These are phyloP conservation scores for Decapterus maruadsi DNA, from an alignment of 2,797 vertebrate species.

Conservation along the genomic window DNA sequence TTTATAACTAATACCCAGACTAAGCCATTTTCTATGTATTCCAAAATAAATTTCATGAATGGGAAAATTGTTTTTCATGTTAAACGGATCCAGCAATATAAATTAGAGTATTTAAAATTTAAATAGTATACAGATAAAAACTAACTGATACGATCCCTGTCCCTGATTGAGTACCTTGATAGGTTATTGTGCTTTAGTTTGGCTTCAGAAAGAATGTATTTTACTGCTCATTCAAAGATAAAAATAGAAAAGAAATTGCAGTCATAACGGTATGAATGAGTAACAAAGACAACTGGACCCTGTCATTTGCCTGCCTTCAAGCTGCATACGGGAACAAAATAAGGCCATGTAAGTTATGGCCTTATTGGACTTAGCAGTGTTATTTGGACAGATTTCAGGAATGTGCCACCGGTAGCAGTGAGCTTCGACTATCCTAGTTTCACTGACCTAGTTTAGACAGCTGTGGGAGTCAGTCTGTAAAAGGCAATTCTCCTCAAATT, in stretches of 20 bases:
- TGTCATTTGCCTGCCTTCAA: slow-evolving; percentile 4
- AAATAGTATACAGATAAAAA: not conserved
- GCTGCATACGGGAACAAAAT: slow-evolving; percentile 9
- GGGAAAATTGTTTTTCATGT: not conserved
- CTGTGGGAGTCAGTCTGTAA: slow-evolving; percentile 40
- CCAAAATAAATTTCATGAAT: not conserved
- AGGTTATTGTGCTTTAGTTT: not conserved
- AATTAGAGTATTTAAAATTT: not conserved
- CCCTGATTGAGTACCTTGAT: not conserved
- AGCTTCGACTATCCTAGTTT: slow-evolving; percentile 49
- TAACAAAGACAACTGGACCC: not conserved
- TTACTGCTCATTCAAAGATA: not conserved
- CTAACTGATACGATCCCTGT: not conserved
- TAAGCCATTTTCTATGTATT: not conserved
- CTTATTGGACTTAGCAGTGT: slow-evolving; percentile 22
- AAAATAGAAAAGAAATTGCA: not conserved
- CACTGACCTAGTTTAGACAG: slow-evolving; percentile 70
- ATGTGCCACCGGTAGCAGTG: slow-evolving; percentile 36
- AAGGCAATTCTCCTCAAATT: slow-evolving; percentile 48
- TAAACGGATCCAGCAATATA: not conserved
- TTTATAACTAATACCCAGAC: not conserved
- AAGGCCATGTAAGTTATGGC: not conserved
- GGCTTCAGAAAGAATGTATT: not conserved
- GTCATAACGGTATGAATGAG: not conserved
- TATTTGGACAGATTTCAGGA: slow-evolving; percentile 59